phyloP scores from a whole-genome alignment of 2,113 vertebrate genomes.

The Rhinopomastus cyanomelas region DNA sequence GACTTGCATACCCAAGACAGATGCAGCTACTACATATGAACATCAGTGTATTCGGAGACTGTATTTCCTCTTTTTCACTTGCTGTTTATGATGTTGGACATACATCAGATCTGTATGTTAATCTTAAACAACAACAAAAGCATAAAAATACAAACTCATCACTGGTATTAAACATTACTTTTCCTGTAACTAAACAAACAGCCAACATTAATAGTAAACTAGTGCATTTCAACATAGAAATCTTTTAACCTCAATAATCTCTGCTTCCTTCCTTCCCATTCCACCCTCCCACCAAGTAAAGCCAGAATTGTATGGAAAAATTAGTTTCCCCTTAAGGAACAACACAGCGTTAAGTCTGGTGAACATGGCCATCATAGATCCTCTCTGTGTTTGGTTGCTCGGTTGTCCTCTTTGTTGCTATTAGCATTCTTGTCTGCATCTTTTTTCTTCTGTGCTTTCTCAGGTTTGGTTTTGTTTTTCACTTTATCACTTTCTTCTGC shows the following conservation, averaged over 20 bases:
- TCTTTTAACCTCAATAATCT: background rate
- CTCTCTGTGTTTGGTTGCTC: slow-evolving; percentile 71
- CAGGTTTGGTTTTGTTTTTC: slow-evolving; percentile 75
- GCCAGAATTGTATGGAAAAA: background rate
- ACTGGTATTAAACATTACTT: background rate
- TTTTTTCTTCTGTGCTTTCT: slow-evolving; percentile 84
- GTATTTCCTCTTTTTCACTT: background rate
- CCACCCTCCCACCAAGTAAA: background rate
- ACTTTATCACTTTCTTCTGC: slow-evolving; percentile 67
- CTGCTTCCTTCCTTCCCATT: background rate
- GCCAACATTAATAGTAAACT: slow-evolving; percentile 4
- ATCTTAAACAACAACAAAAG: slow-evolving; percentile 23
- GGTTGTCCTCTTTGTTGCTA: slow-evolving; percentile 73
- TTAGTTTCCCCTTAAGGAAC: background rate
- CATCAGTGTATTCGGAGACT: background rate
- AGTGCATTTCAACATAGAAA: background rate
- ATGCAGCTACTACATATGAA: background rate
- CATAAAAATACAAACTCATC: background rate
- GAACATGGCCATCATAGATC: slow-evolving; percentile 78
- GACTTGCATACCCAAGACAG: background rate
- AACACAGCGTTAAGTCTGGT: background rate
- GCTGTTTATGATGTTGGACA: background rate
- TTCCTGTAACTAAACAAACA: slow-evolving; percentile 20
- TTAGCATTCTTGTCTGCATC: slow-evolving; percentile 58
- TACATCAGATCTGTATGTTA: background rate